Conservation (phyloP, 2,113 vertebrate species). For the Apodemus sylvaticus region DNA sequence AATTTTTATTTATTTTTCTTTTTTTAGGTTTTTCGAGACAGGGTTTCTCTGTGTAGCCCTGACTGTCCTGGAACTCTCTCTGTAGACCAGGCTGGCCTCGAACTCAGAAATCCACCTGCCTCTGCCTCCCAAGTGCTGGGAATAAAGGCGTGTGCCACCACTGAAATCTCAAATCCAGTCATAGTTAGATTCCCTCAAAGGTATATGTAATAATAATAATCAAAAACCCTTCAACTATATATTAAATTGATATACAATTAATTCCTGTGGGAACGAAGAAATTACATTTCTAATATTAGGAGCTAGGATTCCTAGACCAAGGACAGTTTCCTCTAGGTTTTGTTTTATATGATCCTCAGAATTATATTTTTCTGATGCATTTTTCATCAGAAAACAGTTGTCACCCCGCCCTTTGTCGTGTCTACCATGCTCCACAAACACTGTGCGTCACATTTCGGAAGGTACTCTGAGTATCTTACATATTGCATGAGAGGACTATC, state of each 20-base stretch:
- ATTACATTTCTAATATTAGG: constrained; percentile 20
- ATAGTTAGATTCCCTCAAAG: not conserved
- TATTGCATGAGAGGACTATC: constrained; percentile 9
- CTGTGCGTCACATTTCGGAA: not conserved
- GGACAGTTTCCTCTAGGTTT: constrained; percentile 51
- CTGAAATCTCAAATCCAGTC: not conserved
- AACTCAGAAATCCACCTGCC: too few relatives aligned
- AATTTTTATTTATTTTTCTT: too few relatives aligned
- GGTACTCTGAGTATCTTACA: constrained; percentile 37
- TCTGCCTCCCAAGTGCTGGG: too few relatives aligned
- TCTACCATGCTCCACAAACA: not conserved
- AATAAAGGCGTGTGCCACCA: too few relatives aligned
- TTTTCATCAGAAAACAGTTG: constrained; percentile 40
- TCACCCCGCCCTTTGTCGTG: not conserved
- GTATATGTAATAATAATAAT: constrained; percentile 26
- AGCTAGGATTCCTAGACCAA: not conserved
- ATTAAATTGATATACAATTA: constrained; percentile 49
- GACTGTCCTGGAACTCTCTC: too few relatives aligned
- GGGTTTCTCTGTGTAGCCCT: too few relatives aligned
- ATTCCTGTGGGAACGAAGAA: constrained; percentile 38
- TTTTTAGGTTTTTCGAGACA: too few relatives aligned
- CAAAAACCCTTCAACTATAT: not conserved
- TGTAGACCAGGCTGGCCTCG: too few relatives aligned
- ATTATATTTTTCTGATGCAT: constrained; percentile 51
- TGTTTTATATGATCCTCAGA: constrained; percentile 18